Conservation (phyloP, 1,140 invertebrate genomes). For the Formica selysi region DNA sequence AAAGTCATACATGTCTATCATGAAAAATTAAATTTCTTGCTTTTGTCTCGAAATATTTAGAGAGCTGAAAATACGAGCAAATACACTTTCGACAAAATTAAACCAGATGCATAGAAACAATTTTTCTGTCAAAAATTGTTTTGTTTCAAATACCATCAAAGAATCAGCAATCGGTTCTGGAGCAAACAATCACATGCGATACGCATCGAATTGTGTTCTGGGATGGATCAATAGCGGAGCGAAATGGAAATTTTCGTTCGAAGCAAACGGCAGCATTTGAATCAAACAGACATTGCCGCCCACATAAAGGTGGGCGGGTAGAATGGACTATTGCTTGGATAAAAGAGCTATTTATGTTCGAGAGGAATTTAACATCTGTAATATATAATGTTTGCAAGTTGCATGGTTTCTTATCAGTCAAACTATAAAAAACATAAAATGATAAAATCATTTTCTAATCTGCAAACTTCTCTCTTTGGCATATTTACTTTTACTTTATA, state of each 20-base stretch:
- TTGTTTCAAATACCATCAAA: neutral
- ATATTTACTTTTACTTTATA: neutral
- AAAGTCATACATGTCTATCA: neutral
- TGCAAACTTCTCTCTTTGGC: neutral
- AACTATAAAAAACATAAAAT: neutral
- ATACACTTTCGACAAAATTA: neutral
- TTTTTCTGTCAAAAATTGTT: constrained; percentile 22
- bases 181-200: constrained; percentile 14
- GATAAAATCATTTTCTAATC: neutral
- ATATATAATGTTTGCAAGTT: neutral
- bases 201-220: neutral
- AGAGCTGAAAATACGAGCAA: neutral
- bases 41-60: neutral
- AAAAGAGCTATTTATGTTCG: constrained; percentile 7
- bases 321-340: neutral
- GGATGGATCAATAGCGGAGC: constrained; percentile 8
- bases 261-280: constrained; percentile 15
- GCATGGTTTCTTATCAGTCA: neutral
- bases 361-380: neutral
- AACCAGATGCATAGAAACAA: neutral
- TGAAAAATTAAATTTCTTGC: neutral
- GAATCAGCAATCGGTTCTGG: neutral
- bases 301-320: neutral
- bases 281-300: constrained; percentile 43
- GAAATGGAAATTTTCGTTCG: constrained; percentile 46